phyloP scores from a whole-genome alignment of 2,797 vertebrate species.

The Malurus splendens region DNA sequence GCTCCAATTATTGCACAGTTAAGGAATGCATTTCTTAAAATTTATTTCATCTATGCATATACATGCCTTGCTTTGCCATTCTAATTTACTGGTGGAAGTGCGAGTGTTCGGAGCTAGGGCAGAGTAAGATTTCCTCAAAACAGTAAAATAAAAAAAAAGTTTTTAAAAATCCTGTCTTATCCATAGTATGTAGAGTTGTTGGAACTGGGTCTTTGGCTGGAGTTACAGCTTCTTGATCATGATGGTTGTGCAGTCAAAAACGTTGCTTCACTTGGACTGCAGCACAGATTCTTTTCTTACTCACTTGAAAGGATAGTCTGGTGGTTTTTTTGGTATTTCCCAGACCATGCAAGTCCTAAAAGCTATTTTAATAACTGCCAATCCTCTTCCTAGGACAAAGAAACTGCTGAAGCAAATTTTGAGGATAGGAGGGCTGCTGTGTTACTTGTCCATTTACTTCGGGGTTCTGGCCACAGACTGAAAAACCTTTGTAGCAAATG shows the following conservation, averaged over 20 bases:
- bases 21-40: not conserved
- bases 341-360: not conserved
- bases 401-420: not conserved
- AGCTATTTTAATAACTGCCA: conserved; percentile 13
- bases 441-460: not conserved
- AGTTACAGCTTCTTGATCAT: not conserved
- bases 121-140: not conserved
- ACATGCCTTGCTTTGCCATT: not conserved
- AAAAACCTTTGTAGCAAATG: not conserved
- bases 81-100: not conserved
- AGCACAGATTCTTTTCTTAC: conserved; percentile 13
- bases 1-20: not conserved
- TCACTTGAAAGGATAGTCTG: not conserved
- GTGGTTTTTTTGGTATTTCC: not conserved
- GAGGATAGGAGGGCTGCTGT: not conserved
- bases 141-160: not conserved
- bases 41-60: not conserved
- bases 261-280: not conserved
- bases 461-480: not conserved
- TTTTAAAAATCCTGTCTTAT: not conserved
- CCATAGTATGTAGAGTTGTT: not conserved
- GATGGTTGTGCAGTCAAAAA: not conserved
- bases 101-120: not conserved
- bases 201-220: not conserved
- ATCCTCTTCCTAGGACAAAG: not conserved